Percentiles rank a stretch among this genome's conserved stretches.
phyloP scores from a whole-genome alignment of 1,140 invertebrate species.

The Euborellia annulipes region DNA sequence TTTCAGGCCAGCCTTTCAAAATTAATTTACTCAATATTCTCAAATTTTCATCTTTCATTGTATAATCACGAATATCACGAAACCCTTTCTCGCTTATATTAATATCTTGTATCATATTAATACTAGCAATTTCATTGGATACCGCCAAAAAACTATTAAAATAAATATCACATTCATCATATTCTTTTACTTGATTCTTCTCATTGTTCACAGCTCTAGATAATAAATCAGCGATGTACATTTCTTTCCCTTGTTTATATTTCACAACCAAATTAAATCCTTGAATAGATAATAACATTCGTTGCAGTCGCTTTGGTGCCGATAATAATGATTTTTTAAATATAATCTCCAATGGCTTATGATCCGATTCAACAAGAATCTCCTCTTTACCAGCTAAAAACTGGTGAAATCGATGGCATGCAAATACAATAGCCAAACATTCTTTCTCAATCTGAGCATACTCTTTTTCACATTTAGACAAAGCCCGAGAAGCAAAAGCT shows the following conservation, averaged over 20 bases:
- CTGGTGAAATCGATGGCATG: conserved; percentile 24
- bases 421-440: conserved; percentile 31
- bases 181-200: no score
- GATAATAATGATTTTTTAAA: conserved; percentile 25
- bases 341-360: conserved; percentile 27
- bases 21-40: no score
- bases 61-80: no score
- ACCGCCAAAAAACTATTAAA: no score
- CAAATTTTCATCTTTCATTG: no score
- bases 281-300: conserved; percentile 27
- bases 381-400: no score
- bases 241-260: conserved; percentile 11
- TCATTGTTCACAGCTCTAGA: no score
- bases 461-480: conserved; percentile 15
- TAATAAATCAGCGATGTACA: conserved; percentile 1
- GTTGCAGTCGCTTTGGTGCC: conserved; percentile 25
- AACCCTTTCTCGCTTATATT: no score
- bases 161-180: no score
- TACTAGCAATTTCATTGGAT: no score
- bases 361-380: conserved; percentile 30
- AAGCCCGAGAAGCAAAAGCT: conserved; percentile 18
- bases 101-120: no score
- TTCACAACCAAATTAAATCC: conserved; percentile 21
- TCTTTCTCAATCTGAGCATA: conserved; percentile 32
- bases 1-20: no score